Percentiles rank a stretch among this genome's conserved stretches.
Evolutionary conservation across 2,113 vertebrate genomes (phyloP).

Genomic region (Chionodraco myersi): DNA sequence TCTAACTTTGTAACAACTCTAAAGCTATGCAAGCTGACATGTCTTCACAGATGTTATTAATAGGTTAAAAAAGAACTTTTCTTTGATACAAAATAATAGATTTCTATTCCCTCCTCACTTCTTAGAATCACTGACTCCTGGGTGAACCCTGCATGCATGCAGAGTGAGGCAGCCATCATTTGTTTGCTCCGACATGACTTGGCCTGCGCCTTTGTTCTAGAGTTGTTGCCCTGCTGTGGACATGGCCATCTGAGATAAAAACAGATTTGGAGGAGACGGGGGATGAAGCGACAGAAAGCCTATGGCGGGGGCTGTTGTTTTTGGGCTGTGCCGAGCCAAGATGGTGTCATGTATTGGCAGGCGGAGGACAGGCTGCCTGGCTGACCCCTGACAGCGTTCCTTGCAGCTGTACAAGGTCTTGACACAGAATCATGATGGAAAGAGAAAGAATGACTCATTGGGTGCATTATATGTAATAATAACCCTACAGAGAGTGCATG

Average conservation of each 20-base stretch:
- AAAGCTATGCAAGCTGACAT: not conserved
- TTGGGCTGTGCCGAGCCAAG: constrained; percentile 48
- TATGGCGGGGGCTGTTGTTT: constrained; percentile 40
- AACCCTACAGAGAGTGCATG: not conserved
- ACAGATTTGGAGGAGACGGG: constrained; percentile 25
- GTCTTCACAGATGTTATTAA: constrained; percentile 9
- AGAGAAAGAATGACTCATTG: constrained; percentile 30
- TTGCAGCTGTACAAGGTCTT: constrained; percentile 45
- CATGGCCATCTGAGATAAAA: constrained; percentile 32
- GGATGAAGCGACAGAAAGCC: constrained; percentile 26
- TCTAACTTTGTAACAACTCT: not conserved
- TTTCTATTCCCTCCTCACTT: constrained; percentile 3
- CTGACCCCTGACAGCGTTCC: constrained; percentile 45
- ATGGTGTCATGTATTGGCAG: constrained; percentile 67
- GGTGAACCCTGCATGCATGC: constrained; percentile 44
- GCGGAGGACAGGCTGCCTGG: constrained; percentile 37
- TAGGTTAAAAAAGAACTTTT: constrained; percentile 3
- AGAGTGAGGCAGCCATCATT: constrained; percentile 43
- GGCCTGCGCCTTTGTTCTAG: constrained; percentile 37
- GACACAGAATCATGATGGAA: constrained; percentile 42
- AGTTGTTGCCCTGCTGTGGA: constrained; percentile 40
- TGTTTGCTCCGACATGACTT: constrained; percentile 45
- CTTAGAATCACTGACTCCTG: constrained; percentile 31
- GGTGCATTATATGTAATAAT: constrained; percentile 18
- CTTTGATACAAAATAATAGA: not conserved